Evolutionary conservation across 2,113 vertebrate genomes (phyloP), one percentile per base, ranked within the genome.

Genomic region (Zosterops borbonicus): DNA sequence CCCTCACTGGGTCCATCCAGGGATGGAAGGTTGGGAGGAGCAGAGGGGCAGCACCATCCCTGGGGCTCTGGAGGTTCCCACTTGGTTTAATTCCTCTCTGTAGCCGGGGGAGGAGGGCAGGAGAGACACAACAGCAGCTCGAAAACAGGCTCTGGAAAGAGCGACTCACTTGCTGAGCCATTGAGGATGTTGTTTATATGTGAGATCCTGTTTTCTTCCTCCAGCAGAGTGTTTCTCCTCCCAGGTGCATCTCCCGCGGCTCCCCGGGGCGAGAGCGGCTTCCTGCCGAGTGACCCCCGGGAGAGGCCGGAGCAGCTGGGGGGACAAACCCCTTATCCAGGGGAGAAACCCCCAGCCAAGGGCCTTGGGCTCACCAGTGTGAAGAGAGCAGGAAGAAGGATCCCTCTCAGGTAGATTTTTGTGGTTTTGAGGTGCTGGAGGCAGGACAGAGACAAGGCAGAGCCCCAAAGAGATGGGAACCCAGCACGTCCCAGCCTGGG

Each of bases 201-300:
- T 93, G 59, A 97, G 97, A 98, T 98, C 98, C 98, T 98, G 98
- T 98, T 98, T 98, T 98, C 97, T 97, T 98, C 97, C 98, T 98
- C 88, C 71, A 90, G 87, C 81, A 95, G 97, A 97, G 76, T 75
- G 95, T 15, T 78, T 96, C 67, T 92, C 90, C 92, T 92, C 95
- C 98, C 98, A 98, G 96, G 98, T 98, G 98, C 96, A 97, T 97
- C 97, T 98, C 92, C 93, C 24, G 15, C 2, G 25, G 95, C 95
- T 97, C 92, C 93, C 83, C 6, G 46, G 91, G 75, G 63, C 2
- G 35, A 87, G 90, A 76, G 87, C 39, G 4, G 83, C 95, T 98
- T 98, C 98, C 98, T 96, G 97, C 42, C 7, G 6, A 12, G 42
- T 92, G 85, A 94, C 74, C 92, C 65, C 1, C 2, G 0, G 65